phyloP scores from a whole-genome alignment of 2,888 invertebrate genomes.

The Orthonychiurus folsomi region DNA sequence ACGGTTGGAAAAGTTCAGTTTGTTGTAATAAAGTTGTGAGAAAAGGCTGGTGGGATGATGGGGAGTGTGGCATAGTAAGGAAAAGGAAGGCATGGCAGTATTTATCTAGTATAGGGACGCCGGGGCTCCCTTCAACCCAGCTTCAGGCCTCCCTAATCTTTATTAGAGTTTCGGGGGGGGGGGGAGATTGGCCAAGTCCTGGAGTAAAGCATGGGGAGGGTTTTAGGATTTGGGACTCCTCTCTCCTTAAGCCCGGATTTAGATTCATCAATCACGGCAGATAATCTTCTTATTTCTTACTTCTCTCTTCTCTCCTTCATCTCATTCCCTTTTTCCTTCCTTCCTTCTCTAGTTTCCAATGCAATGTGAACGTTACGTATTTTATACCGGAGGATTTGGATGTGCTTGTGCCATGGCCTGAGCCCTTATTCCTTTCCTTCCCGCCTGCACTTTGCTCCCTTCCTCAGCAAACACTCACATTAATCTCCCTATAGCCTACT shows the following conservation, averaged over 20 bases:
- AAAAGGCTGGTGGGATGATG: neutral
- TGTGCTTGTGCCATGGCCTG: too few species aligned
- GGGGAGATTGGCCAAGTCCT: constrained; percentile 27
- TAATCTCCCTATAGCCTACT: neutral
- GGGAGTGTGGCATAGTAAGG: too few species aligned
- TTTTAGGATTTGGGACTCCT: constrained; percentile 20
- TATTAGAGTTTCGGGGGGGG: constrained; percentile 20
- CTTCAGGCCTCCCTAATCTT: neutral
- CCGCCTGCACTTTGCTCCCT: too few species aligned
- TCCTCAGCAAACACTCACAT: too few species aligned
- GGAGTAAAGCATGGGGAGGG: constrained; percentile 17
- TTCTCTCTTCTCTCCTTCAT: constrained; percentile 14
- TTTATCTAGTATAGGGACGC: constrained; percentile 19
- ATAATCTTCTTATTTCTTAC: constrained; percentile 40
- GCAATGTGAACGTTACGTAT: too few species aligned
- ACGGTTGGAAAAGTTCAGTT: too few species aligned
- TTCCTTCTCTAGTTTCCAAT: constrained; percentile 2
- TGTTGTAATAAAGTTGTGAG: neutral
- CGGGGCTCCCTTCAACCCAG: neutral
- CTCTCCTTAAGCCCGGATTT: constrained; percentile 40
- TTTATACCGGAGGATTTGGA: too few species aligned
- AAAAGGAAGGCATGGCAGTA: constrained; percentile 15
- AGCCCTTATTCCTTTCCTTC: too few species aligned
- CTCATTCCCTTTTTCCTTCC: constrained; percentile 7
- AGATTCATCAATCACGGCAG: constrained; percentile 41